Conservation (phyloP, 2,797 vertebrate genomes). For the Chloroceryle inda region DNA sequence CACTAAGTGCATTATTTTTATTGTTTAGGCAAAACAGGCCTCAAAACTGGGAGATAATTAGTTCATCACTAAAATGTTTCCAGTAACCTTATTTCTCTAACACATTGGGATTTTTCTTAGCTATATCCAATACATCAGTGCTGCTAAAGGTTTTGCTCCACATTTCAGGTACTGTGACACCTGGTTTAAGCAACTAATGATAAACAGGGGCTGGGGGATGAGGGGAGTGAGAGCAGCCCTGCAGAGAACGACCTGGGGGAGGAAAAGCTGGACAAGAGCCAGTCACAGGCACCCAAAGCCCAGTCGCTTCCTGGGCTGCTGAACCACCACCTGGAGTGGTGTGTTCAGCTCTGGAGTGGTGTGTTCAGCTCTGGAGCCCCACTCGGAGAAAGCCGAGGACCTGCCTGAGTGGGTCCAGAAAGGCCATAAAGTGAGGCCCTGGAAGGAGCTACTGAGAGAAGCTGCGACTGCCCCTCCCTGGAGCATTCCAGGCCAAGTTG, state of each 20-base stretch:
- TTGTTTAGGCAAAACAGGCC: neutral
- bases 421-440: neutral
- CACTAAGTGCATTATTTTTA: neutral
- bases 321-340: too few relatives aligned
- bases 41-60: neutral
- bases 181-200: neutral
- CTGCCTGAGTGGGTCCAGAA: neutral
- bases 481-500: neutral
- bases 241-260: neutral
- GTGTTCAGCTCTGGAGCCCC: neutral
- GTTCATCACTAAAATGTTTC: neutral
- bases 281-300: neutral
- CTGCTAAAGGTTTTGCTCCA: neutral
- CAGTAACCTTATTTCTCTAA: neutral
- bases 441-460: neutral
- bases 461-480: neutral
- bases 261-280: neutral
- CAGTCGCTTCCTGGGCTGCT: neutral
- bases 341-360: neutral
- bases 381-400: neutral
- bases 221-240: neutral
- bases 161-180: rapidly evolving
- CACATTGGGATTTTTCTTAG: neutral
- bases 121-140: rapidly evolving
- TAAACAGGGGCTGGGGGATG: neutral